Evolutionary conservation across 1,140 invertebrate species (phyloP).

Genomic region (Cyclina sinensis): DNA sequence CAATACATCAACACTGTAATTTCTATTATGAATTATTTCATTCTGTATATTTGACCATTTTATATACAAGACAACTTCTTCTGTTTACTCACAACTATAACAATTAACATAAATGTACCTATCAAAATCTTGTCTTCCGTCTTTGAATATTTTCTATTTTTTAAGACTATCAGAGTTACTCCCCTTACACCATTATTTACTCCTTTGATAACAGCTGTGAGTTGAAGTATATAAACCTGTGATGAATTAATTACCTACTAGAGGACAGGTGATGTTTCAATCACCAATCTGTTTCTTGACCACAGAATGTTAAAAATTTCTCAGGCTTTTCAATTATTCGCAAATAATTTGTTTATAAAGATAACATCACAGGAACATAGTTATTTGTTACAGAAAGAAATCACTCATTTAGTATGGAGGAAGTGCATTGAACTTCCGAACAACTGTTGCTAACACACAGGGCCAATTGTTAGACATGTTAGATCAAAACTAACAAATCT

Average conservation of each 20-base stretch:
- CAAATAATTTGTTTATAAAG: not conserved
- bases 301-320: slow-evolving; percentile 3
- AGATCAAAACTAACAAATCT: not conserved
- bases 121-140: too few species aligned
- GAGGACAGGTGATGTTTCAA: slow-evolving; percentile 12
- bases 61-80: too few species aligned
- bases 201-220: not conserved
- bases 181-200: not conserved
- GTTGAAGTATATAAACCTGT: not conserved
- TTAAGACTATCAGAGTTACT: not conserved
- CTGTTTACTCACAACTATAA: too few species aligned
- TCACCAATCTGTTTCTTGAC: slow-evolving; percentile 11
- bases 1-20: too few species aligned
- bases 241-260: not conserved
- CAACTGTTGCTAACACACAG: slow-evolving; percentile 6
- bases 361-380: slow-evolving; percentile 18
- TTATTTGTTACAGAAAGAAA: not conserved
- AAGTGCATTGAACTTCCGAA: slow-evolving; percentile 34
- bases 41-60: too few species aligned
- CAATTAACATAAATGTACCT: too few species aligned
- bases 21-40: too few species aligned
- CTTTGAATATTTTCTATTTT: too few species aligned
- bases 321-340: not conserved
- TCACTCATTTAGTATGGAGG: not conserved
- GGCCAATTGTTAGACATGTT: slow-evolving; percentile 6